Percentiles rank a stretch among this genome's conserved stretches.
Conservation (phyloP, 2,888 invertebrate species). For the Rhamphomyia laevipes region DNA sequence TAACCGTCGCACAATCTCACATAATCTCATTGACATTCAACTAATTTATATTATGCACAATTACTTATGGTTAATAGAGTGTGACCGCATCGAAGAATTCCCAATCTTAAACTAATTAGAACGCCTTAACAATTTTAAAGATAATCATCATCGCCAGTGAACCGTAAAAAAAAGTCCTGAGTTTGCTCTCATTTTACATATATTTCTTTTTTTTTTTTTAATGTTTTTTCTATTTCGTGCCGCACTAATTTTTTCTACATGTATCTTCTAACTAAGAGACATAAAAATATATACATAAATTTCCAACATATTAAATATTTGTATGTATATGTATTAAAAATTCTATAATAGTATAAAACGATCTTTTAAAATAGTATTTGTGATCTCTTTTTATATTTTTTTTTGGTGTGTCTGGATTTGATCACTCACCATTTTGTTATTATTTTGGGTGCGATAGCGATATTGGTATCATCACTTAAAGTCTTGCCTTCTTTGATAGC, state of each 20-base stretch:
- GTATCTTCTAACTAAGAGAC: background rate
- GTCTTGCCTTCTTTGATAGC: no score
- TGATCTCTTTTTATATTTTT: background rate
- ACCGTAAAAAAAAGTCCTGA: no score
- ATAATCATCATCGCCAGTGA: no score
- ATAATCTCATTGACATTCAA: background rate
- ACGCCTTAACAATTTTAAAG: background rate
- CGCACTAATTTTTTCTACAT: background rate
- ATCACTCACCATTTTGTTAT: slow-evolving; percentile 10
- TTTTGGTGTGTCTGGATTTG: background rate
- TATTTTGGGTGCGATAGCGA: no score
- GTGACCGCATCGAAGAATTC: no score
- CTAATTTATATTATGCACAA: no score
- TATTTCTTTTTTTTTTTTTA: no score
- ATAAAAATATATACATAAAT: background rate
- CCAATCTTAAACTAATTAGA: background rate
- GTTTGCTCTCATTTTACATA: no score
- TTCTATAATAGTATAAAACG: background rate
- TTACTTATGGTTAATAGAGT: no score
- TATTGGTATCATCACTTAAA: background rate
- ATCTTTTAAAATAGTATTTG: background rate
- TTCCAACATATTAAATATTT: background rate
- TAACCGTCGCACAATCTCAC: background rate
- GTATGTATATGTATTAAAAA: background rate
- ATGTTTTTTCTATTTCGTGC: no score